Evolutionary conservation across 2,797 vertebrate species (phyloP), one percentile per base, ranked within the genome.

Genomic region (Coracias cyanogaster): DNA sequence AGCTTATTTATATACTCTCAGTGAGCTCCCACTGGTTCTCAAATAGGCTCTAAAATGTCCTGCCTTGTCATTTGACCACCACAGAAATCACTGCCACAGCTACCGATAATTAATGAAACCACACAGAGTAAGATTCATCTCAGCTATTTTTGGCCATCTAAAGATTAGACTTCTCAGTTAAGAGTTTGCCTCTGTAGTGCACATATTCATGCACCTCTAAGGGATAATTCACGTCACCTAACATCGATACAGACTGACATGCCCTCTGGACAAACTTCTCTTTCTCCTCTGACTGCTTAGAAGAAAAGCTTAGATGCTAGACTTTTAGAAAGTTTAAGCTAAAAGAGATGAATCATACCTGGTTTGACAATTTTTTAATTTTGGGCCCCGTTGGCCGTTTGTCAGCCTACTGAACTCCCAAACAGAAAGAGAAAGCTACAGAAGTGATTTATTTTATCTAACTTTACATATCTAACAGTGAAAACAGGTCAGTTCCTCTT

Each of bases 71-170:
- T 81, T 82, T 93, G 81, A 73, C 84, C 55, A 89, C n/a, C 78
- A 89, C 48, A 51, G 86, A 89, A 89, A 93, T 92, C 74, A 89
- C 41, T 35, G 82, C 60, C 8, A 2, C 82, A 66, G 60, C 48
- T 92, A 84, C 64, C 4, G 5, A 66, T 82, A 94, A 88, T 94
- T 94, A 93, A 89, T 91, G 71, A 93, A 93, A 87, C 28, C 66
- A 85, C 64, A 66, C 31, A 85, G 35, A 69, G 54, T 80, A 91
- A 91, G 84, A 92, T 62, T 82, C 25, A 64, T 79, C 55, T 89
- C 70, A 72, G 39, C 28, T 94, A 85, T 73, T 94, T 94, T 85
- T 82, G 39, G 39, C 77, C 60, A 52, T 76, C 54, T 73, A 58
- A 96, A 84, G 58, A 83, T 69, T 61, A 62, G 39, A 10, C 25